Percentiles rank a stretch among this genome's conserved stretches.
These are phyloP conservation scores for Malurus alboscapulatus DNA, from an alignment of 2,113 vertebrate species.

Conservation along the genomic window DNA sequence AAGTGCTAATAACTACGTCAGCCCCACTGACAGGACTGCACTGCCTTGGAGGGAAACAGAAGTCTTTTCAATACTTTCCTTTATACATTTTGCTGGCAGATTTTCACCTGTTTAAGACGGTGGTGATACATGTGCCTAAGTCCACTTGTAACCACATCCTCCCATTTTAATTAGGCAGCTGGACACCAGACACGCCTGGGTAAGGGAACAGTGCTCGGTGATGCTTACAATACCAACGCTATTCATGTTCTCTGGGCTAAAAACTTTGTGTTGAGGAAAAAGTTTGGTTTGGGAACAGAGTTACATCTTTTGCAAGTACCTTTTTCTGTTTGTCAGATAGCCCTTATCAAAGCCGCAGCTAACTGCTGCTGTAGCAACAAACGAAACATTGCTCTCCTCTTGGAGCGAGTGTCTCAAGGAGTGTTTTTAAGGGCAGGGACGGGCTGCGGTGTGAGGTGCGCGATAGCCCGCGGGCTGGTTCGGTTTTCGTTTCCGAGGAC, in stretches of 20 bases:
- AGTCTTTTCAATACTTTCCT: background rate
- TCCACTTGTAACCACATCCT: background rate
- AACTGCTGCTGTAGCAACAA: background rate
- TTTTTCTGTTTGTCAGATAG: background rate
- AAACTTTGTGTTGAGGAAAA: background rate
- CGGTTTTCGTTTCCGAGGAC: background rate
- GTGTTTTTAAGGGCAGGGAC: accelerated
- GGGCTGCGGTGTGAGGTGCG: background rate
- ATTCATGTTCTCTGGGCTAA: background rate
- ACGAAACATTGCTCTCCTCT: no score
- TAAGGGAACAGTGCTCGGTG: accelerated
- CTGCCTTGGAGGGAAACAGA: background rate
- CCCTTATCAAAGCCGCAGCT: background rate
- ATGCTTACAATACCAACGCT: accelerated
- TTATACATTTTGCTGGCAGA: background rate
- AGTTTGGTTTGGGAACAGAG: background rate
- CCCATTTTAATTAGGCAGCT: background rate
- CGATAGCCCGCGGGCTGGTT: no score
- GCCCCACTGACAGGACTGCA: accelerated
- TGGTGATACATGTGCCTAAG: background rate
- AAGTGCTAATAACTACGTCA: background rate
- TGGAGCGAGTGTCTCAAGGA: background rate
- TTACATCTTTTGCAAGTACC: background rate
- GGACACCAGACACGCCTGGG: background rate
- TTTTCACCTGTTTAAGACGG: background rate